phyloP scores from a whole-genome alignment of 2,113 vertebrate species.

The Phaethornis superciliosus region DNA sequence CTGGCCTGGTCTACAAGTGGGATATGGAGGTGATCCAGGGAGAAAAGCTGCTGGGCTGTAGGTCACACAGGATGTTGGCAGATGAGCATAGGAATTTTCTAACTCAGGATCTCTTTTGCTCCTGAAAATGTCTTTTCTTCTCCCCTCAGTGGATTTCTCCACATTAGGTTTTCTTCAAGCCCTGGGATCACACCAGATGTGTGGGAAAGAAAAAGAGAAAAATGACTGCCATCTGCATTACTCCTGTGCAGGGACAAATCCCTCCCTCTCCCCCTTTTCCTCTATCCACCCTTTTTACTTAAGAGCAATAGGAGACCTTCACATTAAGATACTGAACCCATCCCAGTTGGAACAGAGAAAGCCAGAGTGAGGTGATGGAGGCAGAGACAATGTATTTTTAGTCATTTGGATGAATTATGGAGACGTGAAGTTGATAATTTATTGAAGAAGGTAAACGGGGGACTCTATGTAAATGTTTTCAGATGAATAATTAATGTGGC shows the following conservation, averaged over 20 bases:
- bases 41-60: not conserved
- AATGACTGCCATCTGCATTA: constrained; percentile 34
- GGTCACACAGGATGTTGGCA: not conserved
- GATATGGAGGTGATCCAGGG: not conserved
- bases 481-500: constrained; percentile 85
- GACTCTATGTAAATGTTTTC: constrained; percentile 85
- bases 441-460: constrained; percentile 78
- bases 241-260: constrained; percentile 39
- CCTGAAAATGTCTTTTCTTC: not conserved
- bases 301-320: constrained; percentile 61
- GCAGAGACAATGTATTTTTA: constrained; percentile 82
- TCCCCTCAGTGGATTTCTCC: not conserved
- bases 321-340: constrained; percentile 64
- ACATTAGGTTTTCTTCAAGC: constrained; percentile 46
- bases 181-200: constrained; percentile 18
- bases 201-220: constrained; percentile 35
- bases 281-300: constrained; percentile 34
- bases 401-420: constrained; percentile 82
- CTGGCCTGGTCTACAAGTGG: not conserved
- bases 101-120: not conserved
- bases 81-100: not conserved
- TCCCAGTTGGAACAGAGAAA: constrained; percentile 67
- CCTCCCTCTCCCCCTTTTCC: not conserved
- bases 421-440: constrained; percentile 82
- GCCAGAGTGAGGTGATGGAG: constrained; percentile 46